Percentiles rank a stretch among this genome's conserved stretches.
Evolutionary conservation across 2,113 vertebrate genomes (phyloP).

Genomic region (Hepsetus odoe): DNA sequence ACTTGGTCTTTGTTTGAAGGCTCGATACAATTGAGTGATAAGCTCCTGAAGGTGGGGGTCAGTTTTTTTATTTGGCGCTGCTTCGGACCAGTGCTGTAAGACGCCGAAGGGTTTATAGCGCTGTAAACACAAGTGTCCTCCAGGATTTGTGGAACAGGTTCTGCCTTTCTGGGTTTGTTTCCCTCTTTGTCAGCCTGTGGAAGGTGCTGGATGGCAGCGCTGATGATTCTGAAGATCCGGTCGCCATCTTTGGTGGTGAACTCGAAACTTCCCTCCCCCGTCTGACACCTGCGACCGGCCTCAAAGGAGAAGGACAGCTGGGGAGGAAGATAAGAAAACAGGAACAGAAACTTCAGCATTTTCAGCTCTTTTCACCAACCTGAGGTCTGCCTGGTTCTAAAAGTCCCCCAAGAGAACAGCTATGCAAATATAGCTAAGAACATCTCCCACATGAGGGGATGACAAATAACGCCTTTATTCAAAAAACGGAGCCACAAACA

Average conservation of each 20-base stretch:
- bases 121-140: constrained; percentile 56
- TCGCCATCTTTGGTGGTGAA: constrained; percentile 86
- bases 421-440: constrained; percentile 18
- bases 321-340: constrained; percentile 26
- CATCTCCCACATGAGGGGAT: background rate
- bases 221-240: constrained; percentile 81
- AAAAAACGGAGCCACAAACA: background rate
- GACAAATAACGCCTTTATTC: background rate
- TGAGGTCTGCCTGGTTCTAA: constrained; percentile 9
- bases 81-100: background rate
- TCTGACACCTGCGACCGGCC: constrained; percentile 86
- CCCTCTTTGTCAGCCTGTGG: constrained; percentile 53
- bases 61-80: constrained; percentile 24
- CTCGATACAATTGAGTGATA: constrained; percentile 64
- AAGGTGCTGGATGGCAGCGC: constrained; percentile 75
- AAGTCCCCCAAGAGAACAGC: constrained; percentile 2
- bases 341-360: constrained; percentile 16
- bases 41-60: constrained; percentile 51
- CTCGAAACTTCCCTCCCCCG: constrained; percentile 90
- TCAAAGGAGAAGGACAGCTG: constrained; percentile 91
- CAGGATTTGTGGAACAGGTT: background rate
- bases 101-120: constrained; percentile 34
- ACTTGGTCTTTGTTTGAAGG: constrained; percentile 63
- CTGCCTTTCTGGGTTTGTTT: background rate
- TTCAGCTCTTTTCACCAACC: constrained; percentile 23